Base-by-base conservation (phyloP, 2,888 invertebrate genomes). In the Adineta ricciae region DNA sequence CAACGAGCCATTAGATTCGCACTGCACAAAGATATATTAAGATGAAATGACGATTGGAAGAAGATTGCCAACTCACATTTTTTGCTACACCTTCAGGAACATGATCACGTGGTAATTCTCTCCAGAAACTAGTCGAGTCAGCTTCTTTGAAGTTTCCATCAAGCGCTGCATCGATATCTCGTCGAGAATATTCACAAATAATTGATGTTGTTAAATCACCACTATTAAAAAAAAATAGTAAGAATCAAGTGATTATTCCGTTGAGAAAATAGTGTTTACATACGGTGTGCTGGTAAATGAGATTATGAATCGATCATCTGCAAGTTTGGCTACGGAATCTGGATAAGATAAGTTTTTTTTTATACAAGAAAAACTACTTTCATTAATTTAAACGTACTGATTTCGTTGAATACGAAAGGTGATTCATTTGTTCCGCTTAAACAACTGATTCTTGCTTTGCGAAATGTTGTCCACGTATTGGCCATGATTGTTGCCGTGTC, bases 391-490 rank as follows among this genome's bases (percentile, higher is more conserved):
- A 46, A 24, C 78, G 38, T 78, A 78, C 78, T 78, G 14, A 78
- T 78, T 41, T 78, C 78, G n/a, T 78, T 78, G 14, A 78, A 78
- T 41, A 78, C 78, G 41, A 41, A 78, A 4, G 78, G 78, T 14
- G 78, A 41, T 41, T 78, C 78, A 41, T 38, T 41, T 9, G 24
- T 36, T 14, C 78, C 78, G 41, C 78, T 78, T 41, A 78, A 41
- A 85, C 85, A 85, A 27, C 54, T 85, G 24, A 85, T 50, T 27
- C 85, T 73, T 52, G 85, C 83, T 84, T 85, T 85, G 41, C 85
- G 50, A 83, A 85, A 73, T 46, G 83, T 84, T 73, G 83, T 85
- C 85, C 85, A 85, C 52, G 72, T 73, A 83, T 85, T 84, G 32
- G 83, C 85, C 41, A 85, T 78, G 14, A 78, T 46, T 41, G 73